Evolutionary conservation across 2,888 invertebrate genomes (phyloP).

Genomic region (Pogonocherus hispidulus): DNA sequence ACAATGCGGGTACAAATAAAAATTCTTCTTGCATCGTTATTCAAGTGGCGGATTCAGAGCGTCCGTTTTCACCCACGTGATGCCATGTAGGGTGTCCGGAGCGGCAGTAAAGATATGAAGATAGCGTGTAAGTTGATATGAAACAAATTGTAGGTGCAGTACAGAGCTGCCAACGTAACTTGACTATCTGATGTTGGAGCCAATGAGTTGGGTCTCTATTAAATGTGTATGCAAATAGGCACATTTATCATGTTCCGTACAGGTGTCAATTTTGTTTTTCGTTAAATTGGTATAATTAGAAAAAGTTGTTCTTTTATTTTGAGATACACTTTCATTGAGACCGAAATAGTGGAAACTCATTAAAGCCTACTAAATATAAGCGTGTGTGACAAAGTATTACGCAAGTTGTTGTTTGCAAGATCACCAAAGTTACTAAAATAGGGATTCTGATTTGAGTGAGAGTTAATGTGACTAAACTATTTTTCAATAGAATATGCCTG

Average conservation of each 20-base stretch:
- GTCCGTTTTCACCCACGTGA: conserved; percentile 58
- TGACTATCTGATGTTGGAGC: conserved; percentile 63
- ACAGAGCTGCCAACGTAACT: conserved; percentile 60
- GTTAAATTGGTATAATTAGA: conserved; percentile 21
- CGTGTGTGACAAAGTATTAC: not conserved
- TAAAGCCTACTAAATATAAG: conserved; percentile 22
- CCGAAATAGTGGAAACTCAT: conserved; percentile 26
- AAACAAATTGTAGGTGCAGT: conserved; percentile 67
- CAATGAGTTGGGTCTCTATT: conserved; percentile 59
- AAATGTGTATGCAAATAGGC: conserved; percentile 43
- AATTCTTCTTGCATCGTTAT: conserved; percentile 48
- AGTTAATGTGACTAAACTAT: too few relatives aligned
- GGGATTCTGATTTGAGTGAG: not conserved
- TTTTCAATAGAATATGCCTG: too few relatives aligned
- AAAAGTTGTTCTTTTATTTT: conserved; percentile 14
- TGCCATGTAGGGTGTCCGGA: conserved; percentile 63
- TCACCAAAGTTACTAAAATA: not conserved
- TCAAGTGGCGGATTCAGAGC: conserved; percentile 56
- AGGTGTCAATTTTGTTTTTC: conserved; percentile 27
- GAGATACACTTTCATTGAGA: conserved; percentile 9
- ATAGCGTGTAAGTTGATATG: conserved; percentile 67
- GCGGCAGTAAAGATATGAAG: conserved; percentile 65
- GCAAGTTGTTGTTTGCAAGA: not conserved
- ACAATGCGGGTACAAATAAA: conserved; percentile 48
- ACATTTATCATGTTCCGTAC: conserved; percentile 29